phyloP scores from a whole-genome alignment of 2,113 vertebrate species.

The Acinonyx jubatus region DNA sequence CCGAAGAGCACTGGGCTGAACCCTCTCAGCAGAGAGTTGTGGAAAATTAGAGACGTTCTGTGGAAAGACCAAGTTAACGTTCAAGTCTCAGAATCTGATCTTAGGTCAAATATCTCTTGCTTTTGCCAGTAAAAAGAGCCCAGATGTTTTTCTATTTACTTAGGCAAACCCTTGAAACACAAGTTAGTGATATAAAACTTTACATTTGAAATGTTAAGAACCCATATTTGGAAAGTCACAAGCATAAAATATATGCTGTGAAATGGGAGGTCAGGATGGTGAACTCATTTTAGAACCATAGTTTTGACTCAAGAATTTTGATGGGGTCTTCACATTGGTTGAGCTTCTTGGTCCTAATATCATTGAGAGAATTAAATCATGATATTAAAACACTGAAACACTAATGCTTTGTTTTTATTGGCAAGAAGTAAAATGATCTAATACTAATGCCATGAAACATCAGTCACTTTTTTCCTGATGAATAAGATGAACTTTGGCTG shows the following conservation, averaged over 20 bases:
- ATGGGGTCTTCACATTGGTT: slow-evolving; percentile 84
- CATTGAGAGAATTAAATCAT: slow-evolving; percentile 90
- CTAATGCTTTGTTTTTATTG: slow-evolving; percentile 89
- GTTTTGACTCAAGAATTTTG: slow-evolving; percentile 80
- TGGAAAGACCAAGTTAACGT: slow-evolving; percentile 66
- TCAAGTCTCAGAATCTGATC: slow-evolving; percentile 76
- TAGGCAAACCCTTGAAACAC: slow-evolving; percentile 75
- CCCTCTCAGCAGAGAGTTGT: slow-evolving; percentile 45
- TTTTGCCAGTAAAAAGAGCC: slow-evolving; percentile 83
- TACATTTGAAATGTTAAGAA: slow-evolving; percentile 65
- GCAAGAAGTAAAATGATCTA: slow-evolving; percentile 87
- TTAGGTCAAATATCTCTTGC: slow-evolving; percentile 79
- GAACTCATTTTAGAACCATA: slow-evolving; percentile 82
- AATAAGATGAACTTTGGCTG: slow-evolving; percentile 88
- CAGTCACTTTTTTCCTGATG: slow-evolving; percentile 81
- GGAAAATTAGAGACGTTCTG: slow-evolving; percentile 71
- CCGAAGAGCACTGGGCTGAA: slow-evolving; percentile 53
- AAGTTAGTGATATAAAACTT: slow-evolving; percentile 79
- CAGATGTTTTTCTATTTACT: slow-evolving; percentile 85
- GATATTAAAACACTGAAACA: slow-evolving; percentile 88
- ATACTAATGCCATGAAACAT: slow-evolving; percentile 88
- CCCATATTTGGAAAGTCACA: slow-evolving; percentile 71
- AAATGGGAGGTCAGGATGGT: slow-evolving; percentile 75
- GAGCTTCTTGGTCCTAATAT: slow-evolving; percentile 86
- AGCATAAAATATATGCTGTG: slow-evolving; percentile 71